phyloP scores from a whole-genome alignment of 2,797 vertebrate species.

The Macropodus opercularis region DNA sequence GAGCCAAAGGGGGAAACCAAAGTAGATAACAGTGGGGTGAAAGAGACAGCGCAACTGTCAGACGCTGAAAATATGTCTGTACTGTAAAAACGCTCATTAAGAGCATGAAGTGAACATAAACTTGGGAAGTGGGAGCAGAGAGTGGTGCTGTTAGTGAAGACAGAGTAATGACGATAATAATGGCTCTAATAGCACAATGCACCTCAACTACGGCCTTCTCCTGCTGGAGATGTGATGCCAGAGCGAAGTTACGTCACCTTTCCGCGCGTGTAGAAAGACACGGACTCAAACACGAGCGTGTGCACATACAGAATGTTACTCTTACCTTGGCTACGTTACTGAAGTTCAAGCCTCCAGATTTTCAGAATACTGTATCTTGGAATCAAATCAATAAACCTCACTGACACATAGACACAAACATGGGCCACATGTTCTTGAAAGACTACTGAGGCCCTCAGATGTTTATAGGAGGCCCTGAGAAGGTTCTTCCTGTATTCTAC shows the following conservation, averaged over 20 bases:
- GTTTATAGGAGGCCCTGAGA: slow-evolving; percentile 29
- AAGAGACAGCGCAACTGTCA: slow-evolving; percentile 55
- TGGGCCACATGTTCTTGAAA: slow-evolving; percentile 30
- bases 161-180: slow-evolving; percentile 62
- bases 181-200: slow-evolving; percentile 57
- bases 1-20: slow-evolving; percentile 57
- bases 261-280: slow-evolving; percentile 12
- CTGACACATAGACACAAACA: slow-evolving; percentile 27
- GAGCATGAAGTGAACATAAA: slow-evolving; percentile 37
- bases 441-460: slow-evolving; percentile 28
- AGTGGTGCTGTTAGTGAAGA: slow-evolving; percentile 65
- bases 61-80: slow-evolving; percentile 83
- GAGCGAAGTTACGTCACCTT: slow-evolving; percentile 49
- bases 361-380: slow-evolving; percentile 38
- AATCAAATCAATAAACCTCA: slow-evolving; percentile 47
- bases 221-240: slow-evolving; percentile 22
- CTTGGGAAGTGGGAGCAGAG: slow-evolving; percentile 66
- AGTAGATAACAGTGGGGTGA: slow-evolving; percentile 56
- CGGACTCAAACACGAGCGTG: slow-evolving; percentile 10
- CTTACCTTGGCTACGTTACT: slow-evolving; percentile 17
- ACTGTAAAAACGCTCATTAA: slow-evolving; percentile 86
- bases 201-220: slow-evolving; percentile 35
- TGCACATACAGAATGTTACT: no score
- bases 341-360: slow-evolving; percentile 28
- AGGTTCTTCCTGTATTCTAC: slow-evolving; percentile 29